Evolutionary conservation across 1,140 invertebrate species (phyloP).

Genomic region (Batillaria attramentaria): DNA sequence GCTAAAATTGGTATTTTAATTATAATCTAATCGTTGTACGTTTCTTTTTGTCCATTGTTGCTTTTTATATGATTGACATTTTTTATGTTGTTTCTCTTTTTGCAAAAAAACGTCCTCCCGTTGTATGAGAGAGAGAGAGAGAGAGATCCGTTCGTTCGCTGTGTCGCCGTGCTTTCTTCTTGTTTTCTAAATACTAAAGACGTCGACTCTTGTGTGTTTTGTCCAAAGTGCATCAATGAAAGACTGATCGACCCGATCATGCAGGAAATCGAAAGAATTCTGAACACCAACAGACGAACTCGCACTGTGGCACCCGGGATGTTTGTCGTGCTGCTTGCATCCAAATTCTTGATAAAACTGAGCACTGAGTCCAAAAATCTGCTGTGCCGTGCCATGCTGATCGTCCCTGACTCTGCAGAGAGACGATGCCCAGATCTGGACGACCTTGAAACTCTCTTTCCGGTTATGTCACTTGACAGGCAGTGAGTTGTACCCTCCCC

Average conservation of each 20-base stretch:
- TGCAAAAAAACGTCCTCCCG: no score
- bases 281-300: not conserved
- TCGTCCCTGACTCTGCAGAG: not conserved
- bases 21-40: no score
- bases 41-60: no score
- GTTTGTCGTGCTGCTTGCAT: not conserved
- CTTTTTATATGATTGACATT: no score
- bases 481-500: no score
- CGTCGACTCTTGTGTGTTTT: not conserved
- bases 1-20: no score
- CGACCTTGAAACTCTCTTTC: constrained; percentile 3
- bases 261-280: not conserved
- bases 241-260: not conserved
- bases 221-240: not conserved
- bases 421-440: not conserved
- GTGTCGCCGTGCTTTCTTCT: no score
- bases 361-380: no score
- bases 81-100: no score
- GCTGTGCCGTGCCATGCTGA: constrained; percentile 5
- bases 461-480: no score
- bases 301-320: not conserved
- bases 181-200: no score
- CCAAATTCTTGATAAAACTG: not conserved
- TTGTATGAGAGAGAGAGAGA: not conserved
- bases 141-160: not conserved